These are phyloP conservation scores for Labia minor DNA, from an alignment of 2,888 invertebrate species.

Conservation along the genomic window DNA sequence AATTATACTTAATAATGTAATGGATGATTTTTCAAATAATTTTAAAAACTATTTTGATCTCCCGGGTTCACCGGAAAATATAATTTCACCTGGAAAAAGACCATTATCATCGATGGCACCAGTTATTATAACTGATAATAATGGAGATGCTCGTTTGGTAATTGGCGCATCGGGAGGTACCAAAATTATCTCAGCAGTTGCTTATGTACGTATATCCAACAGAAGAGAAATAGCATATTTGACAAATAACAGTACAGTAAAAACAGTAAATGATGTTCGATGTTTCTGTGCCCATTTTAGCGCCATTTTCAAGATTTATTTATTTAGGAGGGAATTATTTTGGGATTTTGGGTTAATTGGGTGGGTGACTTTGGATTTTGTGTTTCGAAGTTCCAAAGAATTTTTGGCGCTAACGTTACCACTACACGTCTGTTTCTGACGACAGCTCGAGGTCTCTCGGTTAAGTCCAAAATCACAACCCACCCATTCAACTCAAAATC, in stretches of 20 bases:
- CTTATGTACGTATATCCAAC: slow-evolving; percentile 32
- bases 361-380: too few species aligned
- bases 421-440: too few species aligned
- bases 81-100: slow-evolving; percentile 65
- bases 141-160: slow-evolving; percentile 37
- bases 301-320: too few species aligned
- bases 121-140: slow-evolving; percentile 55
- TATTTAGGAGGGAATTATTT: background rate
- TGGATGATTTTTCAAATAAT: slow-evolving; percentile 88
- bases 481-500: too few species aligned
- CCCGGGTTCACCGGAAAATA: slow-evolving; percentile 69
- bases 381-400: too few species aligned
- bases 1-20: slow-evolving; percentile 86
- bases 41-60: slow-evolving; percentile 57
- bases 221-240: slow-evolving; percentile 7
- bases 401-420: too few species aligned
- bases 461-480: too few species aligned
- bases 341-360: too few species aligned
- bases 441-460: too few species aligned
- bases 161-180: slow-evolving; percentile 48
- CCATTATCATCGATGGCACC: slow-evolving; percentile 83
- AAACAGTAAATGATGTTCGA: too few species aligned
- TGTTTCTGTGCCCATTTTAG: too few species aligned
- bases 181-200: slow-evolving; percentile 42
- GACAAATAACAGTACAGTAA: too few species aligned